Conservation (phyloP, 1,140 invertebrate genomes). For the Drosophila subpulchrella region DNA sequence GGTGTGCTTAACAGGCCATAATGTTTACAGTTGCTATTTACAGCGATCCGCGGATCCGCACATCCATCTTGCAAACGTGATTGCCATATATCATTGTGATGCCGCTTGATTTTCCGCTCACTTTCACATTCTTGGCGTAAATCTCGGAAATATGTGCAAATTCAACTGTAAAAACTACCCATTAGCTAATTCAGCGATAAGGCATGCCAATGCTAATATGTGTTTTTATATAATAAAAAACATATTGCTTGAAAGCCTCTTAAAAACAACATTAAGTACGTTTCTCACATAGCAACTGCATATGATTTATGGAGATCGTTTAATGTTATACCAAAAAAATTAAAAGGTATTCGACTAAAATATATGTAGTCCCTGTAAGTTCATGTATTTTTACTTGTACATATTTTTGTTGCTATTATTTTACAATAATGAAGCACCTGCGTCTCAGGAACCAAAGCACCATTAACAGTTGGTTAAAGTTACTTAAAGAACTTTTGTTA, state of each 20-base stretch:
- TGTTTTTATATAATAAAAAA: too few species aligned
- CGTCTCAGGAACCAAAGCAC: slow-evolving; percentile 12
- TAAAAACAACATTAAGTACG: too few species aligned
- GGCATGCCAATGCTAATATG: too few species aligned
- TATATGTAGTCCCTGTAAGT: neutral
- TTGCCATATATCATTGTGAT: slow-evolving; percentile 18
- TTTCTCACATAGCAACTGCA: too few species aligned
- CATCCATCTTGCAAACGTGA: neutral
- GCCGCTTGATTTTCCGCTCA: slow-evolving; percentile 1
- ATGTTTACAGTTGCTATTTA: slow-evolving; percentile 40
- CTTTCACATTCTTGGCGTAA: slow-evolving; percentile 18
- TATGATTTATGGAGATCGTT: too few species aligned
- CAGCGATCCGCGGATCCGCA: neutral
- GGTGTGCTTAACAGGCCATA: slow-evolving; percentile 40
- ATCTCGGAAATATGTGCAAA: neutral
- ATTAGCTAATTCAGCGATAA: neutral
- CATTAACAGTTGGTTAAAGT: slow-evolving; percentile 47
- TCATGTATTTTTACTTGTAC: neutral
- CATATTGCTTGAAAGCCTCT: too few species aligned
- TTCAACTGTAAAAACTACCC: neutral
- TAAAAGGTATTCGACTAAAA: too few species aligned
- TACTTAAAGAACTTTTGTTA: slow-evolving; percentile 48
- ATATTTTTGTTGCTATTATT: neutral
- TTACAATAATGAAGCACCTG: slow-evolving; percentile 5
- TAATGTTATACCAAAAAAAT: too few species aligned